Base-by-base conservation (phyloP, 2,888 invertebrate species). In the Thera obeliscata region DNA sequence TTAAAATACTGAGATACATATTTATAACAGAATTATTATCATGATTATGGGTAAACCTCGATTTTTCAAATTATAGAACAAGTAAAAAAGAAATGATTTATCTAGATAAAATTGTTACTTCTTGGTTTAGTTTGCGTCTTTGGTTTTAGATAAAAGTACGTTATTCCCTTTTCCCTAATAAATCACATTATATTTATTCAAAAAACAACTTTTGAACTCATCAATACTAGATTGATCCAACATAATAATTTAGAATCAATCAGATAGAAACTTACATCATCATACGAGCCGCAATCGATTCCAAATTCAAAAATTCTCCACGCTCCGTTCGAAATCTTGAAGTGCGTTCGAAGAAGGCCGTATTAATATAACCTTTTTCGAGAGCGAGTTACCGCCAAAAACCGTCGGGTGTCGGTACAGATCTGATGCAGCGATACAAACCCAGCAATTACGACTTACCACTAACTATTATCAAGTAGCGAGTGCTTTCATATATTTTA, bases 381-480 rank as follows among this genome's bases (percentile, higher is more conserved):
- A 62, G 48, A 61, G 41, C 78, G 75, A 76, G 78, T 82, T 80
- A 80, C 86, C 81, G 79, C 85, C 87, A 84, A 89, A 89, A 88
- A 69, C 64, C 62, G 81, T 82, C 74, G 86, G 86, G 87, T 86
- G 88, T 87, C 79, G 83, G 82, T 73, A 73, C 73, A 85, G 88
- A 89, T 89, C 81, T 81, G 84, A 87, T 85, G 83, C 76, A 70
- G 78, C 87, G 89, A 90, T 90, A 90, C 81, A 77, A 84, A 80
- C 77, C 82, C 87, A 78, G 87, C 90, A 91, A 92, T 93, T 93
- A 91, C 88, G 85, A 84, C 82, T 86, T 88, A 88, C 87, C 86
- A 87, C 88, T 86, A 84, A 87, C 89, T 90, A 92, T 92, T 93
- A 93, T 93, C 90, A 92, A 93, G 93, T 93, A 93, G 90, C 91